phyloP scores from a whole-genome alignment of 2,888 invertebrate genomes.

The Mesopsocus fuscifrons region DNA sequence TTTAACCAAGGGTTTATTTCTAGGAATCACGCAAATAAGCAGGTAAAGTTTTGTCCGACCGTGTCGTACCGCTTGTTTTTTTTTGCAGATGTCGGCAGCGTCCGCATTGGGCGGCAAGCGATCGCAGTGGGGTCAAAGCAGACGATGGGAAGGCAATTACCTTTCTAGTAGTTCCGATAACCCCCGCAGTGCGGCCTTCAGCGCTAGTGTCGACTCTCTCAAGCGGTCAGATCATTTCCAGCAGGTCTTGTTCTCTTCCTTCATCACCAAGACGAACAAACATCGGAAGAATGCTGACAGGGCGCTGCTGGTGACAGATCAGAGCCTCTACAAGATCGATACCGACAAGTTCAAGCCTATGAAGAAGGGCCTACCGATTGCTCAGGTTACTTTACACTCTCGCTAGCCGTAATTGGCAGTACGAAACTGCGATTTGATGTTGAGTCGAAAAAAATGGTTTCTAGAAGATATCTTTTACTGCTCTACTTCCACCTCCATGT shows the following conservation, averaged over 20 bases:
- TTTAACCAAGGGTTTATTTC: too few species aligned
- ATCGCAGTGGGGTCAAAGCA: slow-evolving; percentile 49
- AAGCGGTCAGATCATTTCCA: slow-evolving; percentile 45
- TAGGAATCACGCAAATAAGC: too few species aligned
- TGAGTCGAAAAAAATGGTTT: too few species aligned
- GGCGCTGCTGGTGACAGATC: slow-evolving; percentile 72
- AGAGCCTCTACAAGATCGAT: slow-evolving; percentile 72
- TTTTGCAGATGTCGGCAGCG: slow-evolving; percentile 45
- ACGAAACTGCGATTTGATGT: too few species aligned
- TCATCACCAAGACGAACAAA: slow-evolving; percentile 48
- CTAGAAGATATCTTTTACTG: too few species aligned
- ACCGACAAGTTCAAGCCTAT: slow-evolving; percentile 69
- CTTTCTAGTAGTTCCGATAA: slow-evolving; percentile 48
- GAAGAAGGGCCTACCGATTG: slow-evolving; percentile 61
- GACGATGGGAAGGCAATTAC: slow-evolving; percentile 75
- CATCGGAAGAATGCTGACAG: slow-evolving; percentile 69
- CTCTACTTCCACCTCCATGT: too few species aligned
- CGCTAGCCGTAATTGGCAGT: too few species aligned
- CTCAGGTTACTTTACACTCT: too few species aligned
- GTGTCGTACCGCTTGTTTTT: too few species aligned
- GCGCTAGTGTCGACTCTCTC: slow-evolving; percentile 43
- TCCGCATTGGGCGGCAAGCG: slow-evolving; percentile 47
- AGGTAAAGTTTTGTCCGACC: too few species aligned
- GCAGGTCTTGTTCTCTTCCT: slow-evolving; percentile 42
- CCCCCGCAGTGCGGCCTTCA: slow-evolving; percentile 40